These are phyloP conservation scores for Cephus runcator DNA, from an alignment of 2,888 invertebrate genomes.

Conservation along the genomic window DNA sequence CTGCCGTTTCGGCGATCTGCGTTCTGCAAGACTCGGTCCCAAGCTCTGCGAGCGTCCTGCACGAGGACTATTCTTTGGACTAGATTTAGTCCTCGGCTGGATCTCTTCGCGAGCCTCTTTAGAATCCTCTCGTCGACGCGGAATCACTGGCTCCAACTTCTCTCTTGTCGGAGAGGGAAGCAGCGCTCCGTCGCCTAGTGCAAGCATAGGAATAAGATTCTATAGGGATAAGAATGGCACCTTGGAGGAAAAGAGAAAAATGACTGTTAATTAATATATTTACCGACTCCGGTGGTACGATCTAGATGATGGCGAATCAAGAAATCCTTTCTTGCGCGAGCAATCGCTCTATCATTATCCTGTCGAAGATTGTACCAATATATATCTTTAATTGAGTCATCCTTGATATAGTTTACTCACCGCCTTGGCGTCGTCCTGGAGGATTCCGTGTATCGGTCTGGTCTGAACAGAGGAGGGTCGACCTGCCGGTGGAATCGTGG, in stretches of 20 bases:
- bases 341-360: slow-evolving; percentile 60
- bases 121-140: slow-evolving; percentile 69
- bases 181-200: slow-evolving; percentile 72
- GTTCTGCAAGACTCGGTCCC: slow-evolving; percentile 74
- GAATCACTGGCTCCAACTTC: slow-evolving; percentile 77
- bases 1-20: slow-evolving; percentile 83
- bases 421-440: slow-evolving; percentile 55
- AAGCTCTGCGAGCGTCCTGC: slow-evolving; percentile 77
- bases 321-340: slow-evolving; percentile 72
- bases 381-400: neutral
- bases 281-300: slow-evolving; percentile 77
- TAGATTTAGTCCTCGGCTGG: slow-evolving; percentile 65
- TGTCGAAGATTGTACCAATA: slow-evolving; percentile 23
- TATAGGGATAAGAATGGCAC: neutral
- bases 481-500: slow-evolving; percentile 56
- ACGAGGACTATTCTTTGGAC: slow-evolving; percentile 71
- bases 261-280: slow-evolving; percentile 23
- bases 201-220: neutral
- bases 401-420: slow-evolving; percentile 29
- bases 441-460: slow-evolving; percentile 53
- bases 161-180: slow-evolving; percentile 78
- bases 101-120: slow-evolving; percentile 60
- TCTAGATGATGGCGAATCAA: slow-evolving; percentile 77
- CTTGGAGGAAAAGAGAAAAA: neutral
- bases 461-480: slow-evolving; percentile 61